Evolutionary conservation across 2,797 vertebrate genomes (phyloP), one percentile per base, ranked within the genome.

Genomic region (Ceyx erithaca): DNA sequence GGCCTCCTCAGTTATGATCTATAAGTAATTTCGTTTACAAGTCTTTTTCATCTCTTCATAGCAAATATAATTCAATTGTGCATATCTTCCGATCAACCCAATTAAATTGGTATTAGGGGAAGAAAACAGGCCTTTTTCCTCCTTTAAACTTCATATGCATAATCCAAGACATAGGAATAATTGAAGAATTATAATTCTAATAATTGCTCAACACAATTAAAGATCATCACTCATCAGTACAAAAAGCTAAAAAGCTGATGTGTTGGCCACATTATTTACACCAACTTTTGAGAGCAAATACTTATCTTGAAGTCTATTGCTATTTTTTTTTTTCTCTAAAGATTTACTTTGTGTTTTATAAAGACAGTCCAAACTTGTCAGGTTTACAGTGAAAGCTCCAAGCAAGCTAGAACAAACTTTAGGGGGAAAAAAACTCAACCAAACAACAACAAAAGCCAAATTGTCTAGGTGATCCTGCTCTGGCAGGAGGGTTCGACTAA

Each of bases 121-220:
- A 82, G 21, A 85, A 73, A 95, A 80, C 6, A 49, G 41, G 28
- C 10, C 12, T 59, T 80, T 69, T 93, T 61, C 3, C 19, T 64
- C 16, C 52, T 91, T 86, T 54, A 63, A 83, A 33, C 5, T 10
- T 79, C 15, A 46, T 78, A 63, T 76, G 21, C 61, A 61, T 91
- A 88, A 85, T 75, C 71, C 23, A 63, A 90, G 59, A 68, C 16
- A 75, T 23, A 58, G 35, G 28, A 87, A 85, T 46, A 75, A 94
- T 4, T 67, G 26, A 46, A 69, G 61, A 92, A 61, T 49, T 72
- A 15, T 43, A 40, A 70, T 91, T 92, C 61, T 12, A 89, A 19
- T 91, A 94, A 71, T 66, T 92, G 14, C 17, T 72, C 48, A 43
- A 9, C 66, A 76, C 52, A 89, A 40, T 85, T 85, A 80, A 93